Evolutionary conservation across 1,140 invertebrate genomes (phyloP).

Genomic region (Zaprionus ghesquierei): DNA sequence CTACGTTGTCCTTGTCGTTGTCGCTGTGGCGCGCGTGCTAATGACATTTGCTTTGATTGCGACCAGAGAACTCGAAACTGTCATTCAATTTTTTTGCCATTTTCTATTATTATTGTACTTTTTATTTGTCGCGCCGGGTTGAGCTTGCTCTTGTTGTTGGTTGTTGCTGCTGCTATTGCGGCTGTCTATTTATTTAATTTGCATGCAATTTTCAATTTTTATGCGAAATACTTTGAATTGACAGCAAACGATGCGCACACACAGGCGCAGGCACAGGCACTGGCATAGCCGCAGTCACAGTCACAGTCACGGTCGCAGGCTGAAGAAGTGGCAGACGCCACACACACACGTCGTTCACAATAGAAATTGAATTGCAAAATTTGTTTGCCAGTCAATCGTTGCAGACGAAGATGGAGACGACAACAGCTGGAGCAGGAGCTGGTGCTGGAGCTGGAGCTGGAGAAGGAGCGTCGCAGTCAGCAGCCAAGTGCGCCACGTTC

Average conservation of each 20-base stretch:
- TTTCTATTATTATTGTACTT: slow-evolving; percentile 3
- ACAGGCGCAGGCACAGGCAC: slow-evolving; percentile 28
- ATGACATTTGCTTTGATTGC: slow-evolving; percentile 78
- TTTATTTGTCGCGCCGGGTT: slow-evolving; percentile 12
- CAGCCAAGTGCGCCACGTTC: slow-evolving; percentile 51
- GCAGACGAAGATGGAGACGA: slow-evolving; percentile 40
- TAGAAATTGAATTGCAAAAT: slow-evolving; percentile 81
- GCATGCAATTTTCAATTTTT: slow-evolving; percentile 80
- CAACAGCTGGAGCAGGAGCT: background rate
- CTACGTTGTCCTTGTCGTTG: slow-evolving; percentile 4
- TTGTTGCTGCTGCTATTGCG: slow-evolving; percentile 11
- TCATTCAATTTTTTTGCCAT: slow-evolving; percentile 44
- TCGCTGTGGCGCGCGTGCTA: slow-evolving; percentile 59
- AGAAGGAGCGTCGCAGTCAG: background rate
- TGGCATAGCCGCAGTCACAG: slow-evolving; percentile 6
- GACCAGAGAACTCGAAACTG: slow-evolving; percentile 60
- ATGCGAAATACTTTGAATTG: slow-evolving; percentile 73
- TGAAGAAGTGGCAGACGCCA: slow-evolving; percentile 36
- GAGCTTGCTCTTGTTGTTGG: background rate
- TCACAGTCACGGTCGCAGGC: background rate
- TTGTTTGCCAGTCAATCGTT: slow-evolving; percentile 70
- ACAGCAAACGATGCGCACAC: slow-evolving; percentile 73
- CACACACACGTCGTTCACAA: slow-evolving; percentile 34
- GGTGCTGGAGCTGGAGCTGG: too few relatives aligned
- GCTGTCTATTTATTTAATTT: slow-evolving; percentile 80